Evolutionary conservation across 2,888 invertebrate genomes (phyloP), one percentile per base, ranked within the genome.

Genomic region (Clitarchus hookeri): DNA sequence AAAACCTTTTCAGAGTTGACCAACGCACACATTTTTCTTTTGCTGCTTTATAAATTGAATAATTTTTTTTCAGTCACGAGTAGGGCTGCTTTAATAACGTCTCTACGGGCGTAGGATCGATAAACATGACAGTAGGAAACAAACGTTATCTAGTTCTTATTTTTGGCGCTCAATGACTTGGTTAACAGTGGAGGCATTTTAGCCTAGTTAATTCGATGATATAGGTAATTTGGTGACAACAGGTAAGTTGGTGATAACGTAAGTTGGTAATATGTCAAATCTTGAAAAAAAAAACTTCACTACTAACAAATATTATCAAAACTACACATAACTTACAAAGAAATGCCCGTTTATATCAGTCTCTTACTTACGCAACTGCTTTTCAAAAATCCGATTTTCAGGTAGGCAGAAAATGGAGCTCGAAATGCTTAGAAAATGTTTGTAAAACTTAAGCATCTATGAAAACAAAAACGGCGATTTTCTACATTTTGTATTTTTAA

Each of bases 241-340:
- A 44, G 44, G 82, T 65, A 65, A 65, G 65, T 65, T 65, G 65
- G 65, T 65, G 65, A 65, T n/a, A n/a, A n/a, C n/a, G n/a, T n/a
- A n/a, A n/a, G n/a, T n/a, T n/a, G n/a, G n/a, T n/a, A n/a, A n/a
- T 82, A 82, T 36, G 82, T 19, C n/a, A 82, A 82, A n/a, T 36
- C 44, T 82, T 82, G 44, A 82, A 27, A 82, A 16, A 82, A 36
- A 8, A 3, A n/a, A n/a, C n/a, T n/a, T 82, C 44, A 82, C 26
- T 19, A 12, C 26, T 19, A 82, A 82, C 82, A n/a, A 13, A 82
- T 27, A 82, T 27, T 82, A 82, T 36, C 1, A 82, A 11, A 65
- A 65, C 65, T 65, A 16, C n/a, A 23, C 65, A 65, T 65, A 65
- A 65, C 65, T 65, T n/a, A 65, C 23, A 19, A 65, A 65, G 65